These are phyloP conservation scores for Drosophila baimaii DNA, from an alignment of 1,140 invertebrate genomes.

Conservation along the genomic window DNA sequence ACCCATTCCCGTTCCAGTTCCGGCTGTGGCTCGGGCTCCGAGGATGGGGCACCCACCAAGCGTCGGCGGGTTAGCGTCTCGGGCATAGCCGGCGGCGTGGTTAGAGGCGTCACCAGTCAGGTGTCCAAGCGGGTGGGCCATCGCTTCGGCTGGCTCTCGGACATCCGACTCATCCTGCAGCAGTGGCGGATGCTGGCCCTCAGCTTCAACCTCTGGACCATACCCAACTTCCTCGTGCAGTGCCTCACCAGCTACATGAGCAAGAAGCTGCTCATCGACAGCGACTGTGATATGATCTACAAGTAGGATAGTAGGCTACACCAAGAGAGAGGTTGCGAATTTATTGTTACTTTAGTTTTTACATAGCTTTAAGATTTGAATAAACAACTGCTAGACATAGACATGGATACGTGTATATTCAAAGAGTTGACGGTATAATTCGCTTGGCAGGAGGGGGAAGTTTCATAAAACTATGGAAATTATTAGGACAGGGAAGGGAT, in stretches of 20 bases:
- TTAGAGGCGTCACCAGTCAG: conserved; percentile 62
- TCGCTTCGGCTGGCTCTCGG: conserved; percentile 61
- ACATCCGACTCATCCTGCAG: conserved; percentile 51
- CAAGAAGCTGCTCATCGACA: conserved; percentile 72
- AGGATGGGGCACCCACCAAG: conserved; percentile 15
- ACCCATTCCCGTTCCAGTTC: conserved; percentile 36
- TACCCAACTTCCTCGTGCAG: conserved; percentile 72
- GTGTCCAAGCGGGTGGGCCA: conserved; percentile 60
- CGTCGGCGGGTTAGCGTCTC: conserved; percentile 56
- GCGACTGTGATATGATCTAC: conserved; percentile 83
- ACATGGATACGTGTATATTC: conserved; percentile 34
- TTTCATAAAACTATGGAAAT: background rate
- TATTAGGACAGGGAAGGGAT: background rate
- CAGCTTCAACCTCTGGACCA: conserved; percentile 75
- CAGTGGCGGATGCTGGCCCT: conserved; percentile 62
- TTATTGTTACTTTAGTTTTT: conserved; percentile 42
- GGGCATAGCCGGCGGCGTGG: conserved; percentile 56
- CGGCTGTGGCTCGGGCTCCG: conserved; percentile 23
- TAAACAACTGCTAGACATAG: conserved; percentile 72
- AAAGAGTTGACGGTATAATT: conserved; percentile 13
- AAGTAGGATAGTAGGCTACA: conserved; percentile 59
- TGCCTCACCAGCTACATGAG: conserved; percentile 71
- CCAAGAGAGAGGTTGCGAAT: conserved; percentile 61
- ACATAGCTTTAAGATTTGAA: conserved; percentile 53
- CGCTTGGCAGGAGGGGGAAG: background rate